Evolutionary conservation across 2,113 vertebrate species (phyloP).

Genomic region (Dasyprocta punctata): DNA sequence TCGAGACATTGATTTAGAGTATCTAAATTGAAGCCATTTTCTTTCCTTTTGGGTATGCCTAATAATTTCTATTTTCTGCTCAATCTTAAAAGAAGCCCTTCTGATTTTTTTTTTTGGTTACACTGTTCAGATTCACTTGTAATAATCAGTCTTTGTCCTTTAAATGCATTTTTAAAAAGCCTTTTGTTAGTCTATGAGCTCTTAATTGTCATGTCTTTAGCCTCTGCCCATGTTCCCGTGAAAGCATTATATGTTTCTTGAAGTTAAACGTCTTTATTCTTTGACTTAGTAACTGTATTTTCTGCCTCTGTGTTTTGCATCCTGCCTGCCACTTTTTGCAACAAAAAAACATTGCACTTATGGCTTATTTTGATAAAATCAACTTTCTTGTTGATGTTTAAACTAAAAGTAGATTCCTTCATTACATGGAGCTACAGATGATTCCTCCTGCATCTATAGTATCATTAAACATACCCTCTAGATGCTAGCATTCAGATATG

Average conservation of each 20-base stretch:
- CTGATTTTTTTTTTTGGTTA: not conserved
- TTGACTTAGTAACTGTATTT: not conserved
- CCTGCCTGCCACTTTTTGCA: not conserved
- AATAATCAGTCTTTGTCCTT: slow-evolving; percentile 6
- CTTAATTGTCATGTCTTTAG: not conserved
- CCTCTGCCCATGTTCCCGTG: not conserved
- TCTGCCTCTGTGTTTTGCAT: not conserved
- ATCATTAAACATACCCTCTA: not conserved
- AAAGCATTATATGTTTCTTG: not conserved
- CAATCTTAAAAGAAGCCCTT: not conserved
- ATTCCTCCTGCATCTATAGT: not conserved
- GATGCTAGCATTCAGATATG: not conserved
- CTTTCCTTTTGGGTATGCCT: not conserved
- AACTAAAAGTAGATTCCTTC: not conserved
- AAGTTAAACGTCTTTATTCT: not conserved
- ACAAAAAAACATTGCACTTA: not conserved
- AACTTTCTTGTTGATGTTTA: not conserved
- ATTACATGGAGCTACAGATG: not conserved
- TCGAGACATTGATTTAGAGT: not conserved
- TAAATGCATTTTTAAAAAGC: slow-evolving; percentile 5
- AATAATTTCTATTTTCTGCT: not conserved
- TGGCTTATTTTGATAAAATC: not conserved
- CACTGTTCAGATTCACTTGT: not conserved
- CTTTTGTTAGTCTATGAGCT: not conserved
- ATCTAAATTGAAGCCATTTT: not conserved